Evolutionary conservation across 53 echinoderm and acorn worm genomes (phyloP), one percentile per base, ranked within the genome.

Genomic region (Actinopyga echinites): DNA sequence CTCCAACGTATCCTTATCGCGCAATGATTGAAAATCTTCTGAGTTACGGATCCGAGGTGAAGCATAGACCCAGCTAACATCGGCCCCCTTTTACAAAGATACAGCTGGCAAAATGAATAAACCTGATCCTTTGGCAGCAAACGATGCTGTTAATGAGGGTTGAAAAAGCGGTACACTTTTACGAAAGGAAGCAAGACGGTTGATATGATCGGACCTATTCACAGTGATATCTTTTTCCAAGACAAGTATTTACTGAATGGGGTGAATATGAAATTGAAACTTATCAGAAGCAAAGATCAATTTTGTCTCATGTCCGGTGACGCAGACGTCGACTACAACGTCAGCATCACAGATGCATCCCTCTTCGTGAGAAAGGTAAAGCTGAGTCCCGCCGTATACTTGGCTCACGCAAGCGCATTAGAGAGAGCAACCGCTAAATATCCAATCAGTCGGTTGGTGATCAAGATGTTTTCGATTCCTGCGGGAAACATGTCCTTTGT

Each of bases 351-450:
- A 38, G 85, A 88, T 44, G 91, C 91, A 10, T 88, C 90, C 31
- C 60, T 93, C 33, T 87, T 86, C 33, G 80, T 91, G 56, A 59
- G 94, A 30, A 94, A 89, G 49, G 91, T 94, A 23, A 94, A 91
- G 63, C 56, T 91, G 6, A 91, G 69, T 42, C 91, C 95, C 2
- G 73, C 82, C 21, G 85, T 91, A 1, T 57, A 83, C 68, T 56
- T 91, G 19, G 89, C 86, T 5, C 91, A 91, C 64, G 84, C 79
- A 6, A 85, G 85, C 40, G 91, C 93, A 8, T 23, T 91, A 57
- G 86, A 93, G 40, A 85, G 80, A 34, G 93, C 91, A 6, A 90
- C 93, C 6, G 90, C 91, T 23, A 93, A 93, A 36, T 93, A 86
- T 56, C 92, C 92, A 2, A 60, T 92, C 10, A 23, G 59, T 35